Conservation (phyloP, 2,888 invertebrate species). For the Melinopterus prodromus region DNA sequence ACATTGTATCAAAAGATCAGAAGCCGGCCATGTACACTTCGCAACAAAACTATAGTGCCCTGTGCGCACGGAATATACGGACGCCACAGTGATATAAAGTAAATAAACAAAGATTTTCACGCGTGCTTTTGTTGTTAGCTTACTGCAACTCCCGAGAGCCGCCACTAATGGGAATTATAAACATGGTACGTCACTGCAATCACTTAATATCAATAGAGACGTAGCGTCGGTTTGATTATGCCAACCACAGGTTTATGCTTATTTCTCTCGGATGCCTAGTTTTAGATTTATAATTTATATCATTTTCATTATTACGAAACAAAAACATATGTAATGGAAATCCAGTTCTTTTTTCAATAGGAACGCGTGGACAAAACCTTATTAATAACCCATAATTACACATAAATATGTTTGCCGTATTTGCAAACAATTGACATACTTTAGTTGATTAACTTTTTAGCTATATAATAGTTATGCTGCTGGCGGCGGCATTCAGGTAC, state of each 20-base stretch:
- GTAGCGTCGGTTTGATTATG: background rate
- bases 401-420: background rate
- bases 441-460: constrained; percentile 4
- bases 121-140: constrained; percentile 38
- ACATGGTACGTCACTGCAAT: constrained; percentile 23
- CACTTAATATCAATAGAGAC: background rate
- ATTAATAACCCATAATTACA: constrained; percentile 4
- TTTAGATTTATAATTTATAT: background rate
- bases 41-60: too few species aligned
- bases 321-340: background rate
- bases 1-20: constrained; percentile 16
- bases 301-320: background rate
- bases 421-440: constrained; percentile 4
- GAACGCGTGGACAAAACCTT: background rate
- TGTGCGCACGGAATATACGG: background rate
- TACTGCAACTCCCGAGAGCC: constrained; percentile 26
- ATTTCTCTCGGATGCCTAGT: background rate
- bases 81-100: constrained; percentile 8
- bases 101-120: constrained; percentile 24
- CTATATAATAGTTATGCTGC: background rate
- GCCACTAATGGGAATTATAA: constrained; percentile 35
- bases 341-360: background rate
- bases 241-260: background rate
- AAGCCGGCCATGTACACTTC: background rate
- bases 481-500: background rate